Percentiles rank a stretch among this genome's conserved stretches.
These are phyloP conservation scores for Pangasius krempfi DNA, from an alignment of 2,797 vertebrate genomes.

Conservation along the genomic window DNA sequence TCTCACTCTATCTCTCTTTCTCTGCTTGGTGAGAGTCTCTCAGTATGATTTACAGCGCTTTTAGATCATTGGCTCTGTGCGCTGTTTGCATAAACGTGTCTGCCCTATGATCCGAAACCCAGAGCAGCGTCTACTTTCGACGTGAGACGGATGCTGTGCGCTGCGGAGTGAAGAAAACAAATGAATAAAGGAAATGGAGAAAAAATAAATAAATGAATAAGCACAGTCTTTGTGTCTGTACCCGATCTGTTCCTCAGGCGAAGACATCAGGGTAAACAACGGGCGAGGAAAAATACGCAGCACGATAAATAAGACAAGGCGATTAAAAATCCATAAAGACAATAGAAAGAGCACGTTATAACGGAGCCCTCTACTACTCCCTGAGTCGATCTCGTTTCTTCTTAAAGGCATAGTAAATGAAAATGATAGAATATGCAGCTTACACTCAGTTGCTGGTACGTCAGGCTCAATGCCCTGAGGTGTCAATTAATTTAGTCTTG, in stretches of 20 bases:
- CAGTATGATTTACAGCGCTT: conserved; percentile 73
- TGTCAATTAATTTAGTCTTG: conserved; percentile 85
- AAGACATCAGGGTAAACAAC: conserved; percentile 49
- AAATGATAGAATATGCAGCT: conserved; percentile 77
- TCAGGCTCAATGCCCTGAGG: conserved; percentile 75
- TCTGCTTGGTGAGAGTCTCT: conserved; percentile 46
- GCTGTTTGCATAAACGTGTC: conserved; percentile 68
- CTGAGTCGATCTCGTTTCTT: conserved; percentile 55
- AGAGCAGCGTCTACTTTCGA: conserved; percentile 28
- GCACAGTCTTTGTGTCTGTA: conserved; percentile 35
- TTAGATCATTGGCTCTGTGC: conserved; percentile 77
- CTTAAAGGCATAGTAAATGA: conserved; percentile 69
- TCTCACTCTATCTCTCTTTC: conserved; percentile 31
- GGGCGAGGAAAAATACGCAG: conserved; percentile 38
- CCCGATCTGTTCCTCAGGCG: conserved; percentile 41
- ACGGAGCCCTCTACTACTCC: conserved; percentile 61
- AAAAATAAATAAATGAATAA: conserved; percentile 50
- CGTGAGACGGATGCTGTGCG: conserved; percentile 36
- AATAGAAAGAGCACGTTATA: conserved; percentile 66
- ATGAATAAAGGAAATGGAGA: conserved; percentile 42
- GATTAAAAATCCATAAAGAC: conserved; percentile 67
- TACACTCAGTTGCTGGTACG: conserved; percentile 70
- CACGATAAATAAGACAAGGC: conserved; percentile 67
- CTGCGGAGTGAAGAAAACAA: conserved; percentile 49
- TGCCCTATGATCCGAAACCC: conserved; percentile 47